Evolutionary conservation across 2,797 vertebrate genomes (phyloP), one percentile per base, ranked within the genome.

Genomic region (Sebastes diploproa): DNA sequence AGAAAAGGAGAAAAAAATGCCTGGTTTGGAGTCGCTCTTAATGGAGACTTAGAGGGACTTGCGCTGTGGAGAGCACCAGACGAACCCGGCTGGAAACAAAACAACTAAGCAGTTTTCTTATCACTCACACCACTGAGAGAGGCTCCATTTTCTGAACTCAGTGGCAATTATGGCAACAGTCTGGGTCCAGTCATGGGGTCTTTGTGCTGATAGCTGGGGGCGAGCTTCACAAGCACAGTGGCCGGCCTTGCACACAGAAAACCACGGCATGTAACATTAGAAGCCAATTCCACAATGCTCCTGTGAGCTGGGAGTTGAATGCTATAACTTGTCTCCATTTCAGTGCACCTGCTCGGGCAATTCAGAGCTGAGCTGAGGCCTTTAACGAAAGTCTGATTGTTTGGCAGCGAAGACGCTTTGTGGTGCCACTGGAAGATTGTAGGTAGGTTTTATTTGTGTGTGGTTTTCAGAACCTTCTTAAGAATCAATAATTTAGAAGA

Each of bases 41-140:
- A 89, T 87, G 74, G 64, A 89, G 81, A 84, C 86, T 87, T 66
- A 67, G 73, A 77, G 61, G 64, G 60, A 70, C 83, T 56, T 74
- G 70, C 58, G 14, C 85, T 76, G 81, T 78, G 72, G 80, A 22
- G 25, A 73, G 78, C 85, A 80, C 66, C 77, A 77, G 82, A 84
- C 30, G 13, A 85, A 72, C 89, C 84, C 92, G 90, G 89, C 90
- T 90, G 90, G 86, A 92, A 88, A 89, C 81, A 79, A 91, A 88
- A 91, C 85, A 91, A 82, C 87, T 56, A 72, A 77, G 89, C 88
- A 80, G 66, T 91, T 92, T 86, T 88, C 77, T 88, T 88, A 91
- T 91, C 85, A 27, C 78, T 85, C 69, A 18, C 70, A 38, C 58
- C 74, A 54, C 84, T 67, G 78, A 70, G 75, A 86, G 84, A 64